phyloP scores from a whole-genome alignment of 1,140 invertebrate genomes.

The Microplitis demolitor region DNA sequence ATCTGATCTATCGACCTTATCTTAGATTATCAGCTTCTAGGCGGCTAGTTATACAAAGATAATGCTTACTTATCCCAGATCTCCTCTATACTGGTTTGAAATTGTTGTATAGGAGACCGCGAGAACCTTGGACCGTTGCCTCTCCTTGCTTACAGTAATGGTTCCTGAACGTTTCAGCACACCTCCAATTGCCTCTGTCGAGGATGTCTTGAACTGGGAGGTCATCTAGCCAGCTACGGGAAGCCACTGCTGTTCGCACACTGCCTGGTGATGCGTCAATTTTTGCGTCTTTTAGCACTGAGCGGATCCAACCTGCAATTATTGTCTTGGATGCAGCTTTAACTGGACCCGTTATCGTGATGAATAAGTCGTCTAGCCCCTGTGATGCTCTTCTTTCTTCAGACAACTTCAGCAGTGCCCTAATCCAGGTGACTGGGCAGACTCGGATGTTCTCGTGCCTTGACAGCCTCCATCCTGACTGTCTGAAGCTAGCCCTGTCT shows the following conservation, averaged over 20 bases:
- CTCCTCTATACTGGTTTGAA: conserved; percentile 1
- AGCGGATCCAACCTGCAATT: conserved; percentile 38
- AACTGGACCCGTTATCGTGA: conserved; percentile 4
- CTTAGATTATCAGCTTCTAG: too few relatives aligned
- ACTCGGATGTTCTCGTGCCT: neutral
- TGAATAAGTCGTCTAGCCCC: conserved; percentile 1
- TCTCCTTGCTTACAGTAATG: conserved; percentile 19
- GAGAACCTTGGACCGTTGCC: neutral
- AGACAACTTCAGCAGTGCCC: neutral
- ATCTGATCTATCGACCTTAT: too few relatives aligned
- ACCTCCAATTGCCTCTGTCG: conserved; percentile 25
- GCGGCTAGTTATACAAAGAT: too few relatives aligned
- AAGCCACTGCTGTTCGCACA: conserved; percentile 41
- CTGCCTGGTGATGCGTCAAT: conserved; percentile 37
- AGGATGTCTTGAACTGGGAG: conserved; percentile 35
- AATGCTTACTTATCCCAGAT: too few relatives aligned
- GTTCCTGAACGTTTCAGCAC: conserved; percentile 20
- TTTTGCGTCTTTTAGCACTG: conserved; percentile 27
- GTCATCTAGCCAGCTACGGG: conserved; percentile 31
- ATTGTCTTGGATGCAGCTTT: conserved; percentile 15
- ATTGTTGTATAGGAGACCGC: neutral
- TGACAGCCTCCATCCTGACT: conserved; percentile 20
- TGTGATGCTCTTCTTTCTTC: neutral
- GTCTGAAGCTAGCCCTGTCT: conserved; percentile 17
- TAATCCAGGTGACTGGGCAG: conserved; percentile 7